phyloP scores from a whole-genome alignment of 1,140 invertebrate genomes.

The Brachionus rubens region DNA sequence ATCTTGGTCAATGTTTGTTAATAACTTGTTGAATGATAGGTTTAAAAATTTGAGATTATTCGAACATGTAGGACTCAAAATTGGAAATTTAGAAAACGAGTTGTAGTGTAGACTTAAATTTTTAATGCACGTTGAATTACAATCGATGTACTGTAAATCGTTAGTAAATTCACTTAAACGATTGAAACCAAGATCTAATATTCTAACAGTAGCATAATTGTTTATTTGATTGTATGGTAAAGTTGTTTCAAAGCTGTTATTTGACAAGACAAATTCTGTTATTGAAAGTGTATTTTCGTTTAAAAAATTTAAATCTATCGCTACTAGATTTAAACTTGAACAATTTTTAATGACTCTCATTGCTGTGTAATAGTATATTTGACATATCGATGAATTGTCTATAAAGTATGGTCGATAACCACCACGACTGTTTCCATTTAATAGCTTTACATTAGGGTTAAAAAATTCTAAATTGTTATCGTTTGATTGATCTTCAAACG shows the following conservation, averaged over 20 bases:
- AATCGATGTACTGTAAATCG: constrained; percentile 12
- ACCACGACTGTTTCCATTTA: not conserved
- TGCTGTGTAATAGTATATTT: not conserved
- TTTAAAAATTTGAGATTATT: not conserved
- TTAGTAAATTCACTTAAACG: not conserved
- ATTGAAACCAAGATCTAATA: constrained; percentile 24
- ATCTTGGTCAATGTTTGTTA: constrained; percentile 8
- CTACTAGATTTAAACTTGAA: constrained; percentile 16
- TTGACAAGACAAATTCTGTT: constrained; percentile 2
- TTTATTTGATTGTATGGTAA: constrained; percentile 33
- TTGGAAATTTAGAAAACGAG: constrained; percentile 15
- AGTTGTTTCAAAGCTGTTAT: not conserved
- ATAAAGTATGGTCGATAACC: not conserved
- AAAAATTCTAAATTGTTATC: not conserved
- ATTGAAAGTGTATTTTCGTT: not conserved
- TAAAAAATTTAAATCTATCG: not conserved
- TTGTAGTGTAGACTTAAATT: constrained; percentile 11
- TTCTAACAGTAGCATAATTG: constrained; percentile 1
- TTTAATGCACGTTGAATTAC: constrained; percentile 19
- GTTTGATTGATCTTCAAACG: not conserved
- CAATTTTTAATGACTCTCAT: constrained; percentile 25
- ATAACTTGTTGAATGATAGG: not conserved
- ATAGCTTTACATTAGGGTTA: not conserved
- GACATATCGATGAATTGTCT: not conserved
- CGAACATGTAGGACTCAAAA: not conserved